phyloP scores from a whole-genome alignment of 2,113 vertebrate genomes.

The Pterocles gutturalis region DNA sequence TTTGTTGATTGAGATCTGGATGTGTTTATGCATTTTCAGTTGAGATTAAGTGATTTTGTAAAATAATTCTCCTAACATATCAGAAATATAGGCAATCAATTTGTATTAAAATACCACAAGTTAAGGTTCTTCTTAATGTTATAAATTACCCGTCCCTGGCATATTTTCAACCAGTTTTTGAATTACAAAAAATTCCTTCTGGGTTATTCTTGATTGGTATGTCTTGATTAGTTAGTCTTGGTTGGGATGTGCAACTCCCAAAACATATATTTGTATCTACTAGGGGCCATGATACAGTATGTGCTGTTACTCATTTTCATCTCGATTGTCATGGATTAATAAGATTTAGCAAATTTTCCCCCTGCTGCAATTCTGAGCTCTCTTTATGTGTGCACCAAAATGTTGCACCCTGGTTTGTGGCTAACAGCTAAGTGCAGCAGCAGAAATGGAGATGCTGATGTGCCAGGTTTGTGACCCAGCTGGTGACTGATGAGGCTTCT shows the following conservation, averaged over 20 bases:
- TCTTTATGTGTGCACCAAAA: neutral
- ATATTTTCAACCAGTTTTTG: neutral
- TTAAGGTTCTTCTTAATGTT: neutral
- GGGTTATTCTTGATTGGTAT: neutral
- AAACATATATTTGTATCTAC: neutral
- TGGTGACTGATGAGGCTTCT: neutral
- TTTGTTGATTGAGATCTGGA: slow-evolving; percentile 28
- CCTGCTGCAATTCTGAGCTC: neutral
- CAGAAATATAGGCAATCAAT: slow-evolving; percentile 28
- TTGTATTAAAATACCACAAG: slow-evolving; percentile 20
- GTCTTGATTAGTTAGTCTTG: neutral
- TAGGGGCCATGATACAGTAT: neutral
- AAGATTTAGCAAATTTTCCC: neutral
- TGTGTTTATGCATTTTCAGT: slow-evolving; percentile 12
- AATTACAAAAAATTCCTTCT: neutral
- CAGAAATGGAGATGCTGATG: neutral
- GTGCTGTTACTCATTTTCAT: neutral
- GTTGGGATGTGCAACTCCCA: neutral
- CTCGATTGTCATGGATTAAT: neutral
- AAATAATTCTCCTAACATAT: neutral
- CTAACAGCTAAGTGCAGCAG: neutral
- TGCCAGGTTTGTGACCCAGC: neutral
- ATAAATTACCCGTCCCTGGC: neutral
- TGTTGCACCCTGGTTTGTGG: neutral
- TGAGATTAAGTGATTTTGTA: slow-evolving; percentile 32